Conservation (phyloP, 92 coral and sea anemone species). For the Epizoanthus fatuus region DNA sequence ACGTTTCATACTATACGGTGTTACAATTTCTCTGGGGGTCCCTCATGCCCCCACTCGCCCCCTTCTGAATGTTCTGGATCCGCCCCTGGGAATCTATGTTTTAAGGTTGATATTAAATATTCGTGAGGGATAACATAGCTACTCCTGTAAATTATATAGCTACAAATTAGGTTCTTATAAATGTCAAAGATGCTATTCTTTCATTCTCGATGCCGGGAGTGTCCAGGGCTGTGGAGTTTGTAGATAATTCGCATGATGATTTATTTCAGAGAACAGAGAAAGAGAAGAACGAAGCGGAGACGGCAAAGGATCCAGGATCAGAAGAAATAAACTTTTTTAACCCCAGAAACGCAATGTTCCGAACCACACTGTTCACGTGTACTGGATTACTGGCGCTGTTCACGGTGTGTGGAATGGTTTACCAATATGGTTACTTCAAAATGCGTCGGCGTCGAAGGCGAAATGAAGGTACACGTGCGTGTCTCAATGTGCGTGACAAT, state of each 20-base stretch:
- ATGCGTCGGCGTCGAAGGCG: neutral
- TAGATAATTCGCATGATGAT: neutral
- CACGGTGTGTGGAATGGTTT: neutral
- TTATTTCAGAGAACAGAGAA: neutral
- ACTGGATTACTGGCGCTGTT: neutral
- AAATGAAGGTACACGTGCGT: conserved; percentile 1
- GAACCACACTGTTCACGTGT: conserved; percentile 7
- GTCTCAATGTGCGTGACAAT: neutral
- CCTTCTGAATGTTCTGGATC: no score
- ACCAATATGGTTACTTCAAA: conserved; percentile 5
- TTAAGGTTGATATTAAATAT: no score
- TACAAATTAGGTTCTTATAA: neutral
- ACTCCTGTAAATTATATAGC: no score
- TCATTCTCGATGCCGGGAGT: no score
- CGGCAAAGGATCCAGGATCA: neutral
- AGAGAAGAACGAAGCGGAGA: neutral
- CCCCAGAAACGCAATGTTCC: conserved; percentile 14
- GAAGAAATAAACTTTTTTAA: conserved; percentile 35
- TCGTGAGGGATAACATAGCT: no score
- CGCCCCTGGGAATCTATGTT: no score
- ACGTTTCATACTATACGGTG: no score
- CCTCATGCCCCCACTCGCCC: no score
- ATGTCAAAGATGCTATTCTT: neutral
- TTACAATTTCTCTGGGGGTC: no score
- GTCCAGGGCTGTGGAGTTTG: no score